A percentile compares a stretch with the other conserved stretches of the same genome.
These are phyloP conservation scores for Hylaea fasciaria DNA, from an alignment of 2,888 invertebrate genomes.

Conservation along the genomic window DNA sequence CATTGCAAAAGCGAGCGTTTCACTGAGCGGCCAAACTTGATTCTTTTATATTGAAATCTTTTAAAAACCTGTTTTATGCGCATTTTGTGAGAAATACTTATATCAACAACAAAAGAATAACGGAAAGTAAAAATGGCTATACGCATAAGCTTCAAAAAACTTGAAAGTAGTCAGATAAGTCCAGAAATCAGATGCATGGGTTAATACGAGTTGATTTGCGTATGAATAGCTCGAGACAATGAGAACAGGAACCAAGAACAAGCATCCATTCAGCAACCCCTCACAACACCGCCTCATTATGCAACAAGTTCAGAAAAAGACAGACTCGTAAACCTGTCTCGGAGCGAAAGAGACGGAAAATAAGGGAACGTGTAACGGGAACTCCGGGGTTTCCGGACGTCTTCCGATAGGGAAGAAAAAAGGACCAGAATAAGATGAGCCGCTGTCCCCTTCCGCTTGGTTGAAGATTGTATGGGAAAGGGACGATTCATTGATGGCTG, in stretches of 20 bases:
- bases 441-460: conserved; percentile 49
- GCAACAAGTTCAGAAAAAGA: conserved; percentile 63
- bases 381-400: conserved; percentile 68
- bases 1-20: conserved; percentile 1
- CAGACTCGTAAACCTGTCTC: conserved; percentile 26
- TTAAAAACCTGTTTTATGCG: neutral
- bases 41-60: too few relatives aligned
- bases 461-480: conserved; percentile 38
- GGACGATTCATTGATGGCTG: conserved; percentile 49
- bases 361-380: conserved; percentile 64
- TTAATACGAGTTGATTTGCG: conserved; percentile 48
- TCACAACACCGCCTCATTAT: conserved; percentile 52
- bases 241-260: conserved; percentile 54
- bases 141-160: neutral
- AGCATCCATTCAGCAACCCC: conserved; percentile 64
- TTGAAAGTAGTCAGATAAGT: conserved; percentile 24
- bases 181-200: conserved; percentile 41
- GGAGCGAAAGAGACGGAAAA: conserved; percentile 54
- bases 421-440: conserved; percentile 59
- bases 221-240: conserved; percentile 56
- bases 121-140: conserved; percentile 3
- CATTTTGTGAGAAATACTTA: neutral
- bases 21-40: neutral
- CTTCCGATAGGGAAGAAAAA: conserved; percentile 63
- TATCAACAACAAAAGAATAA: neutral